Percentiles rank a stretch among this genome's conserved stretches.
These are phyloP conservation scores for Epinotia brunnichana DNA, from an alignment of 2,888 invertebrate species.

Conservation along the genomic window DNA sequence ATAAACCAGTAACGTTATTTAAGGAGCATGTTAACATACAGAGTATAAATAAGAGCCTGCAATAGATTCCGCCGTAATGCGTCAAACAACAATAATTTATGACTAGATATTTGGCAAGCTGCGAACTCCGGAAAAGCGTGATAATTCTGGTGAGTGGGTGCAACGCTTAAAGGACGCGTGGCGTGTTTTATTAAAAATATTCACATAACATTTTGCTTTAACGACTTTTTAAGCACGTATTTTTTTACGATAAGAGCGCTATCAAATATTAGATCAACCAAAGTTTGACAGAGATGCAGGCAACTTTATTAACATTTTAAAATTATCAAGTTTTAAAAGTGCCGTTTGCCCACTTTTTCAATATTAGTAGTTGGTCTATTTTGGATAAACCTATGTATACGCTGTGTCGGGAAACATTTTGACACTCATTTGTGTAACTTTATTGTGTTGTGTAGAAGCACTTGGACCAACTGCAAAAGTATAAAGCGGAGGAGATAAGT, in stretches of 20 bases:
- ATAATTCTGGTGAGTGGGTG: slow-evolving; percentile 68
- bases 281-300: background rate
- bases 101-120: slow-evolving; percentile 76
- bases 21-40: slow-evolving; percentile 45
- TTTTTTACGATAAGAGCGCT: slow-evolving; percentile 11
- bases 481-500: no score
- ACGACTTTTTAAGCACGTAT: slow-evolving; percentile 32
- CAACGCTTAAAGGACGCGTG: slow-evolving; percentile 51
- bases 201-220: slow-evolving; percentile 31
- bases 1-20: slow-evolving; percentile 49
- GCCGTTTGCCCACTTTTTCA: background rate
- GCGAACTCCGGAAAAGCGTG: slow-evolving; percentile 69
- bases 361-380: background rate
- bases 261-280: slow-evolving; percentile 3
- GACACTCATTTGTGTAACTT: background rate
- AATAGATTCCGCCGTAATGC: slow-evolving; percentile 79
- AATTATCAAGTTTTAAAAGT: slow-evolving; percentile 6
- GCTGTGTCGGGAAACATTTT: background rate
- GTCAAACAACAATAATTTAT: slow-evolving; percentile 78
- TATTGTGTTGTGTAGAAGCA: background rate
- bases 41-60: slow-evolving; percentile 55
- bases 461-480: no score
- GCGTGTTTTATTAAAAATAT: slow-evolving; percentile 54
- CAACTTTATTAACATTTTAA: background rate
- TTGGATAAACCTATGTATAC: background rate